These are phyloP conservation scores for Zaprionus kolodkinae DNA, from an alignment of 1,140 invertebrate species.

Conservation along the genomic window DNA sequence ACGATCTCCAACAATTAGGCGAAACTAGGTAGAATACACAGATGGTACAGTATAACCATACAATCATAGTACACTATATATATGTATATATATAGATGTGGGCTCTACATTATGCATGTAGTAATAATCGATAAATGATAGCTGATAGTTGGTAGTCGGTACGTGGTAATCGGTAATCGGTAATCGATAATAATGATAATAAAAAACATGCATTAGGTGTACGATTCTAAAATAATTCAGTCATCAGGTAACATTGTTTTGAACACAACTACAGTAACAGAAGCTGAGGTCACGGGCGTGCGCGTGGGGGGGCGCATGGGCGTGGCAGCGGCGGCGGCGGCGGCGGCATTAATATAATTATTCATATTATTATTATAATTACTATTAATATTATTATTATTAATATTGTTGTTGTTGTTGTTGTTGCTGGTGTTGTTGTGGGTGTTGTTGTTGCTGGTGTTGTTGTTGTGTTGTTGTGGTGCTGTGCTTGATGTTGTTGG, in stretches of 20 bases:
- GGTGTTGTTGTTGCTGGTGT: slow-evolving; percentile 23
- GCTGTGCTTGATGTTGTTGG: slow-evolving; percentile 28
- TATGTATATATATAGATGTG: slow-evolving; percentile 19
- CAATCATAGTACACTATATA: neutral
- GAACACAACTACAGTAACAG: slow-evolving; percentile 84
- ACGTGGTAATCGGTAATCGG: slow-evolving; percentile 30
- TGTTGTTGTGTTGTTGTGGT: slow-evolving; percentile 28
- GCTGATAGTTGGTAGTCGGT: slow-evolving; percentile 44
- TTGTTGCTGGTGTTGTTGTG: slow-evolving; percentile 18
- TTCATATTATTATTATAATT: slow-evolving; percentile 48
- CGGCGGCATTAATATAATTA: slow-evolving; percentile 37
- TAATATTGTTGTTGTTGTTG: slow-evolving; percentile 28
- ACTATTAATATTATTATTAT: slow-evolving; percentile 29
- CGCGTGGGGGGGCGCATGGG: slow-evolving; percentile 53
- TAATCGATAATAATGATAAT: slow-evolving; percentile 56
- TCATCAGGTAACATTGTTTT: slow-evolving; percentile 85
- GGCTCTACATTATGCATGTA: slow-evolving; percentile 68
- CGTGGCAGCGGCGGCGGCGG: slow-evolving; percentile 29
- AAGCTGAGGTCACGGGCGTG: slow-evolving; percentile 74
- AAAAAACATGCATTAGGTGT: slow-evolving; percentile 77
- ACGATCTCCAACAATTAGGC: slow-evolving; percentile 21
- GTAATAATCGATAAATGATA: slow-evolving; percentile 58
- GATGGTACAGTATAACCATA: neutral
- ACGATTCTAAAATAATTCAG: slow-evolving; percentile 84
- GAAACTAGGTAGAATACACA: slow-evolving; percentile 27